A percentile compares a stretch with the other conserved stretches of the same genome.
Evolutionary conservation across 2,113 vertebrate genomes (phyloP).

Genomic region (Crypturellus undulatus): DNA sequence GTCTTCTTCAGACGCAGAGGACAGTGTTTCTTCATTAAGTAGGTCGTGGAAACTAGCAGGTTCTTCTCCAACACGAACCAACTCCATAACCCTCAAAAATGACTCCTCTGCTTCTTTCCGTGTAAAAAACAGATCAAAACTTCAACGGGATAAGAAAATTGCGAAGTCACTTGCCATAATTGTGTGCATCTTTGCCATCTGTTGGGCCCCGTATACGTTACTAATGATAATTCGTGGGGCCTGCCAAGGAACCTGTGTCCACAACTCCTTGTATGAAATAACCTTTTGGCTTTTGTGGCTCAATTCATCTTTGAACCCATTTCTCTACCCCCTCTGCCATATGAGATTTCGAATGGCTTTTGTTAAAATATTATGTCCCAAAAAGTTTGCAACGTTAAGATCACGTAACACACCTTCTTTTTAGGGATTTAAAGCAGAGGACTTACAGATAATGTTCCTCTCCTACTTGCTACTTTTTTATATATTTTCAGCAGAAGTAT

Average conservation of each 20-base stretch:
- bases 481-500: neutral
- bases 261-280: constrained; percentile 77
- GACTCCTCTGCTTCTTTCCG: neutral
- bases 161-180: constrained; percentile 86
- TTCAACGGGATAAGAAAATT: constrained; percentile 80
- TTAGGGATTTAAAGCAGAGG: constrained; percentile 5
- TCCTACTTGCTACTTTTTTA: neutral
- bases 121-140: neutral
- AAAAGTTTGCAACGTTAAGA: neutral
- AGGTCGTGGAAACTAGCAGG: neutral
- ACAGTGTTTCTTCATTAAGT: neutral
- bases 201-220: constrained; percentile 88
- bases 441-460: neutral
- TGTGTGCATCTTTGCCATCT: constrained; percentile 82
- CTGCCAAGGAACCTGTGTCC: constrained; percentile 67
- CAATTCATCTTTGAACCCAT: constrained; percentile 88
- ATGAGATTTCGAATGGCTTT: constrained; percentile 83
- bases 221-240: constrained; percentile 81
- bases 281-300: constrained; percentile 92
- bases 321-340: constrained; percentile 89
- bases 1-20: neutral
- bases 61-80: neutral
- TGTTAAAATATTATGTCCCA: constrained; percentile 52
- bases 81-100: neutral
- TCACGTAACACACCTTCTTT: neutral